Evolutionary conservation across 2,113 vertebrate species (phyloP).

Genomic region (Anguilla japonica): DNA sequence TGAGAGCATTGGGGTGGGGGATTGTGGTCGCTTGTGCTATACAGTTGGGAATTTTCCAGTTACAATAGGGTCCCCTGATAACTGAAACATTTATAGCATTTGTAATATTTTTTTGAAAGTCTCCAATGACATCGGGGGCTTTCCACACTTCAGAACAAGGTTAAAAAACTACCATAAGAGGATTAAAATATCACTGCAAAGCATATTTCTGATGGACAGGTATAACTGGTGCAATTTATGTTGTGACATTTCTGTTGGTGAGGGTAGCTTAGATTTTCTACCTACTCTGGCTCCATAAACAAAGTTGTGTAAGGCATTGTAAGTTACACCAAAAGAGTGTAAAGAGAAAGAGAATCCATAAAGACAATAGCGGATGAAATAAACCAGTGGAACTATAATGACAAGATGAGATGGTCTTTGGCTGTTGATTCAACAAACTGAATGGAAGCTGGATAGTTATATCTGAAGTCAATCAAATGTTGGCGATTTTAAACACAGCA

Average conservation of each 20-base stretch:
- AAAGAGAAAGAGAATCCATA: neutral
- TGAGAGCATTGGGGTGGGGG: constrained; percentile 59
- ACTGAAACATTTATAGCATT: neutral
- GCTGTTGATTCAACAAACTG: neutral
- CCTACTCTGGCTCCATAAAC: neutral
- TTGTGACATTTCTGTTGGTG: neutral
- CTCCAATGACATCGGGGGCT: neutral
- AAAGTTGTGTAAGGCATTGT: neutral
- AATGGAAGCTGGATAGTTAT: neutral
- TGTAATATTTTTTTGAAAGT: neutral
- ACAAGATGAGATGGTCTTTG: neutral
- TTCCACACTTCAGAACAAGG: neutral
- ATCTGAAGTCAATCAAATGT: neutral
- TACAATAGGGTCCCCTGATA: constrained; percentile 18
- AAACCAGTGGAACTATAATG: neutral
- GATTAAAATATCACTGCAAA: neutral
- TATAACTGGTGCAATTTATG: neutral
- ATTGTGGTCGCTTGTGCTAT: constrained; percentile 34
- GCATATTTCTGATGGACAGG: neutral
- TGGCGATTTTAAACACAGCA: neutral
- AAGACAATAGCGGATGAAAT: neutral
- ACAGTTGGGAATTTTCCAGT: constrained; percentile 47
- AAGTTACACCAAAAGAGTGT: neutral
- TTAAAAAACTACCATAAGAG: neutral
- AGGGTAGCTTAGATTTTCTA: neutral